A percentile compares a stretch with the other conserved stretches of the same genome.
phyloP scores from a whole-genome alignment of 2,888 invertebrate species.

The Enchytraeus crypticus region DNA sequence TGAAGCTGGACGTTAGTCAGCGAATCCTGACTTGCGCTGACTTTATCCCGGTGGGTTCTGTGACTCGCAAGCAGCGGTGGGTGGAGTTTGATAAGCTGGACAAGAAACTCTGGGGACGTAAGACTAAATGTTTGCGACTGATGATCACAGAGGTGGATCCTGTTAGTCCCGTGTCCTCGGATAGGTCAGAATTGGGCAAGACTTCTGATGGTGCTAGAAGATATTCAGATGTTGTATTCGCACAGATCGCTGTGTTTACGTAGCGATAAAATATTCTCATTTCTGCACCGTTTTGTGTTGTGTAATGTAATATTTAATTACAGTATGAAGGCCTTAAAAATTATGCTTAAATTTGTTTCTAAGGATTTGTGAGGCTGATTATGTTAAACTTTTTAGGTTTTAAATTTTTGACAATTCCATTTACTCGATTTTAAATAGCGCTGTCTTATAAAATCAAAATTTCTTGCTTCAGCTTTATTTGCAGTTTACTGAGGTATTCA shows the following conservation, averaged over 20 bases:
- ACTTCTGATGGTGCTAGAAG: not conserved
- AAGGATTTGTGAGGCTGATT: too few relatives aligned
- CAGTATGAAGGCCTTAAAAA: too few relatives aligned
- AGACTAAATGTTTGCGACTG: not conserved
- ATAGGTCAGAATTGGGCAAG: not conserved
- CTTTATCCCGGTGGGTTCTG: not conserved
- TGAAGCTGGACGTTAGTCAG: not conserved
- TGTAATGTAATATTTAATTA: too few relatives aligned
- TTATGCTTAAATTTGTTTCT: too few relatives aligned
- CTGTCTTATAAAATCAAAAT: too few relatives aligned
- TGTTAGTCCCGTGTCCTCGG: not conserved
- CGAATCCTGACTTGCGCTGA: slow-evolving; percentile 3
- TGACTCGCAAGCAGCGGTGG: not conserved
- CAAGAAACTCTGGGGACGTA: slow-evolving; percentile 2
- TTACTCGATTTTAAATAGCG: too few relatives aligned
- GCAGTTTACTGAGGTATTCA: too few relatives aligned
- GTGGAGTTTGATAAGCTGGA: not conserved
- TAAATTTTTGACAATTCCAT: too few relatives aligned
- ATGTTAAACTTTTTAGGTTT: too few relatives aligned
- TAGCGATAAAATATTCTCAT: too few relatives aligned
- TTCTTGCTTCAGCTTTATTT: too few relatives aligned
- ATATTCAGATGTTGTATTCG: not conserved
- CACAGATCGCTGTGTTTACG: not conserved
- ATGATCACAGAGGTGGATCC: not conserved
- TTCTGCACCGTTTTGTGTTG: too few relatives aligned